Evolutionary conservation across 37 sponge, comb jelly and placozoan species (phyloP).

Genomic region (Diacarnus erythraeanus): DNA sequence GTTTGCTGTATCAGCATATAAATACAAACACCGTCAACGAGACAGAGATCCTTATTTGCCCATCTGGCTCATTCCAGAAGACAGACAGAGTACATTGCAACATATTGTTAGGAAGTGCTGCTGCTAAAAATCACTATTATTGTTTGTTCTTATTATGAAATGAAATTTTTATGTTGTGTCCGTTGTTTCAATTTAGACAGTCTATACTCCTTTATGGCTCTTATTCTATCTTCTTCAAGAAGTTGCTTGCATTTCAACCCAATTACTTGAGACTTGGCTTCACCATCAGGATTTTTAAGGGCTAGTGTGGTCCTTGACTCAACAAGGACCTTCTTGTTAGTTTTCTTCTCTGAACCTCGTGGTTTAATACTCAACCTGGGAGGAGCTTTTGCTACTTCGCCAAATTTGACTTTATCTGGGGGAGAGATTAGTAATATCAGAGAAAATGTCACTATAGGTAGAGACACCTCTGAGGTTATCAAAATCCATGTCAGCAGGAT

Average conservation of each 20-base stretch:
- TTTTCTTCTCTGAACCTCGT: constrained; percentile 18
- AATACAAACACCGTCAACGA: too few relatives aligned
- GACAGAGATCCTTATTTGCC: too few relatives aligned
- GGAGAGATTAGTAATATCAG: too few relatives aligned
- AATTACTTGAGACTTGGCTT: background rate
- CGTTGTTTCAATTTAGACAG: too few relatives aligned
- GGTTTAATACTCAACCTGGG: constrained; percentile 67
- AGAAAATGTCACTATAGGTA: too few relatives aligned
- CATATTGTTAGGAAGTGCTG: too few relatives aligned
- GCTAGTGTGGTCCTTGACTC: background rate
- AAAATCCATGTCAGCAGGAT: constrained; percentile 11
- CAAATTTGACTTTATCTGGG: constrained; percentile 75
- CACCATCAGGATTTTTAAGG: background rate
- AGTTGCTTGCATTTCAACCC: constrained; percentile 55
- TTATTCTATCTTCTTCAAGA: constrained; percentile 57
- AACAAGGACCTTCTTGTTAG: background rate
- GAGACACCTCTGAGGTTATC: constrained; percentile 40
- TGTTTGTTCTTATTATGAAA: background rate
- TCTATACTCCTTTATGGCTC: constrained; percentile 46
- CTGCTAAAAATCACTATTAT: too few relatives aligned
- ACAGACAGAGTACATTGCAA: too few relatives aligned
- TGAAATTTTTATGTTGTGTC: background rate
- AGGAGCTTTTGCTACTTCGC: constrained; percentile 75
- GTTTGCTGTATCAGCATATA: too few relatives aligned
- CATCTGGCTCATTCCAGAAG: too few relatives aligned